Percentiles rank a stretch among this genome's conserved stretches.
phyloP scores from a whole-genome alignment of 53 echinoderm and acorn worm species.

The Astropecten irregularis region DNA sequence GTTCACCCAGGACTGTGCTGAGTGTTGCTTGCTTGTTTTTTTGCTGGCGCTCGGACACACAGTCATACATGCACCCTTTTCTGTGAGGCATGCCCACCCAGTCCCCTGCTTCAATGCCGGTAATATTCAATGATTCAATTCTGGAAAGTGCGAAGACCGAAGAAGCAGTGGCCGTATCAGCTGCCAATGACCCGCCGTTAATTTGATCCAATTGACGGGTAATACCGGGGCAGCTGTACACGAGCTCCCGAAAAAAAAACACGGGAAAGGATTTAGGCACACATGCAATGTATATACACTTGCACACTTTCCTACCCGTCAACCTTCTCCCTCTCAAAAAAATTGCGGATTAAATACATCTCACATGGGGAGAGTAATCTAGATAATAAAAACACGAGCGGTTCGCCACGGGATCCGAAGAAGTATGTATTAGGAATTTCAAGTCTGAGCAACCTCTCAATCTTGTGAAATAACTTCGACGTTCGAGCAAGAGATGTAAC shows the following conservation, averaged over 20 bases:
- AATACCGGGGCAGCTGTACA: conserved; percentile 25
- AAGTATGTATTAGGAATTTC: conserved; percentile 47
- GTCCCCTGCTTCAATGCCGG: too few relatives aligned
- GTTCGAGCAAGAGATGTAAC: too few relatives aligned
- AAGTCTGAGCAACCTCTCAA: too few relatives aligned
- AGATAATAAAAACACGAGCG: conserved; percentile 26
- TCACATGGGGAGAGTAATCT: conserved; percentile 18
- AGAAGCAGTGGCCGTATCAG: background rate
- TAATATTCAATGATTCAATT: background rate
- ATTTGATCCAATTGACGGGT: conserved; percentile 33
- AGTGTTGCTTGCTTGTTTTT: too few relatives aligned
- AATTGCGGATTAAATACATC: conserved; percentile 16
- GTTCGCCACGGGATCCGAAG: conserved; percentile 26
- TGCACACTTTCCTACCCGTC: conserved; percentile 33
- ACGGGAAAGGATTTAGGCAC: background rate
- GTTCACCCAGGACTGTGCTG: too few relatives aligned
- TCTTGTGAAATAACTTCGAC: too few relatives aligned
- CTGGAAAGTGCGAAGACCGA: background rate
- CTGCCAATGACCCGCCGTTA: conserved; percentile 45
- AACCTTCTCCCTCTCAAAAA: too few relatives aligned
- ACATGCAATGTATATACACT: background rate
- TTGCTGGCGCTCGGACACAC: too few relatives aligned
- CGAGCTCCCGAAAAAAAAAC: background rate
- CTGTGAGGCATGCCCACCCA: too few relatives aligned
- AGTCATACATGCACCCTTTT: too few relatives aligned